Conservation (phyloP, 2,797 vertebrate species). For the Poeciliopsis turneri region DNA sequence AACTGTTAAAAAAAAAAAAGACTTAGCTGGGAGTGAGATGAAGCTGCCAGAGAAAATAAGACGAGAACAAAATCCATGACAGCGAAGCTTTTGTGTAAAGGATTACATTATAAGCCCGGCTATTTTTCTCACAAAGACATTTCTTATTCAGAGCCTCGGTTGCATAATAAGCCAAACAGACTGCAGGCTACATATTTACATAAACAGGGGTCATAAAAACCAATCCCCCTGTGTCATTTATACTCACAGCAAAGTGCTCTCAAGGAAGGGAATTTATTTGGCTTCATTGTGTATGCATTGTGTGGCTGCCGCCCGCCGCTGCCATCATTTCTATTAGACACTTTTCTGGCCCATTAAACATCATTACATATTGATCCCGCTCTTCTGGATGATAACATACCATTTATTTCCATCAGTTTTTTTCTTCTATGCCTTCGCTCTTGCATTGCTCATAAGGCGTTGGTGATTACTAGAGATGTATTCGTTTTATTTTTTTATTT, state of each 20-base stretch:
- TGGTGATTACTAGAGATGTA: slow-evolving; percentile 29
- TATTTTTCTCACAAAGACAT: slow-evolving; percentile 52
- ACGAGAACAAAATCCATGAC: slow-evolving; percentile 27
- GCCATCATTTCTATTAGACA: slow-evolving; percentile 74
- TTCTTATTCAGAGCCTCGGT: slow-evolving; percentile 42
- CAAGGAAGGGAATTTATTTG: slow-evolving; percentile 70
- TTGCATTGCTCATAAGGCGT: slow-evolving; percentile 52
- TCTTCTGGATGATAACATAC: slow-evolving; percentile 59
- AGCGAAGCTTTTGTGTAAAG: slow-evolving; percentile 48
- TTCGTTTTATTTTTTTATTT: not conserved
- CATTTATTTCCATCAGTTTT: slow-evolving; percentile 57
- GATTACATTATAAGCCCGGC: slow-evolving; percentile 55
- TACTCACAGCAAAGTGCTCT: slow-evolving; percentile 66
- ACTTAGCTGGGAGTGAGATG: slow-evolving; percentile 31
- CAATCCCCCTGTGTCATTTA: slow-evolving; percentile 63
- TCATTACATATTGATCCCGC: slow-evolving; percentile 76
- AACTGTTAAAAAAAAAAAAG: slow-evolving; percentile 31
- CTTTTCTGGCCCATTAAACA: slow-evolving; percentile 78
- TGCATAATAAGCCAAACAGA: slow-evolving; percentile 67
- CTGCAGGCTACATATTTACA: slow-evolving; percentile 75
- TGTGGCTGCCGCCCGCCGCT: slow-evolving; percentile 51
- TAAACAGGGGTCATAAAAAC: slow-evolving; percentile 70
- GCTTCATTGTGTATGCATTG: slow-evolving; percentile 70
- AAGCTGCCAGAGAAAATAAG: slow-evolving; percentile 19
- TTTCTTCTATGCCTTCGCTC: slow-evolving; percentile 48